Conservation (phyloP, 2,888 invertebrate genomes). For the Drosophila colorata region DNA sequence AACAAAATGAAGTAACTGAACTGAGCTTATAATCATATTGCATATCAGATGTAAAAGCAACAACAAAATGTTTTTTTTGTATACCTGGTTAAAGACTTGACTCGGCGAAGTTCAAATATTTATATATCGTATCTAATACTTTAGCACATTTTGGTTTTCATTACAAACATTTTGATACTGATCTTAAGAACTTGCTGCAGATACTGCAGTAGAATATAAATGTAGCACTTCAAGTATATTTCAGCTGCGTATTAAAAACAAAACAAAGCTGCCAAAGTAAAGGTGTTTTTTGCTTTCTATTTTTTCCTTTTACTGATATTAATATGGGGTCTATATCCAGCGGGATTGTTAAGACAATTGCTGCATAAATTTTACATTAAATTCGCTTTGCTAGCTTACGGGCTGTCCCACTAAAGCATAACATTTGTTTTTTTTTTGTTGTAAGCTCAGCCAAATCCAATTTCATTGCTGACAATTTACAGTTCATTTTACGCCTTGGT, state of each 20-base stretch:
- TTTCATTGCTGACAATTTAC: constrained; percentile 19
- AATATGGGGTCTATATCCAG: background rate
- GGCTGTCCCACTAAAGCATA: background rate
- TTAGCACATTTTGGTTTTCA: background rate
- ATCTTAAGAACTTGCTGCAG: background rate
- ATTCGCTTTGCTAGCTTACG: constrained; percentile 2
- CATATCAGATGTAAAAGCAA: no score
- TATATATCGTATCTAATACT: no score
- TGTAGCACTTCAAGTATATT: no score
- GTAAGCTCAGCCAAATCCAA: constrained; percentile 4
- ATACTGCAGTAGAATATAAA: no score
- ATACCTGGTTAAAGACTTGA: no score
- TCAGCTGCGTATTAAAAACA: no score
- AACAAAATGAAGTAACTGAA: no score
- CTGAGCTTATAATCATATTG: no score
- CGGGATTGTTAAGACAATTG: background rate
- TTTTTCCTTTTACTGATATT: background rate
- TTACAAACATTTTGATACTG: background rate
- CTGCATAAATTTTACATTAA: constrained; percentile 10
- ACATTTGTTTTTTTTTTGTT: constrained; percentile 2
- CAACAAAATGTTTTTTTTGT: no score
- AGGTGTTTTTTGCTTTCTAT: no score
- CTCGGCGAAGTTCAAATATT: no score
- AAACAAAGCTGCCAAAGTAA: background rate
- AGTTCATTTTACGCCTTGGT: constrained; percentile 8